Evolutionary conservation across 1,140 invertebrate species (phyloP).

Genomic region (Drosophila elegans): DNA sequence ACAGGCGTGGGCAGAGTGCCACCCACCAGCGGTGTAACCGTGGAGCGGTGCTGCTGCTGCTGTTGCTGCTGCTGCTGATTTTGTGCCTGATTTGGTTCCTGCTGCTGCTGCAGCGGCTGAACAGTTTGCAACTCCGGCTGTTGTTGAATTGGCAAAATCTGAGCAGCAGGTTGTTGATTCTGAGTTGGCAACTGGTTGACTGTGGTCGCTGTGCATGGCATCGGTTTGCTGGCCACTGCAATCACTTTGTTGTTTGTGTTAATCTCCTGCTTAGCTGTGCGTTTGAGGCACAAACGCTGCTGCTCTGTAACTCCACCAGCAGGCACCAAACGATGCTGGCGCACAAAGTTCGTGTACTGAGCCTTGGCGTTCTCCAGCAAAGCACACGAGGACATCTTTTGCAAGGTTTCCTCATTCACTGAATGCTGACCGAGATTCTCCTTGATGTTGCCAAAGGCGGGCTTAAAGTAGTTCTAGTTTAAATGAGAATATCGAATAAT

Average conservation of each 20-base stretch:
- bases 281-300: constrained; percentile 65
- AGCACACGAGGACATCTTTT: constrained; percentile 81
- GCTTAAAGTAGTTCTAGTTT: constrained; percentile 76
- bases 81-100: constrained; percentile 3
- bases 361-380: constrained; percentile 80
- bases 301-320: constrained; percentile 24
- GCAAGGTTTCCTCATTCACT: constrained; percentile 75
- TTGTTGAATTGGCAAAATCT: constrained; percentile 13
- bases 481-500: constrained; percentile 1
- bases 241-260: constrained; percentile 43
- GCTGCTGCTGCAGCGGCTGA: constrained; percentile 26
- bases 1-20: constrained; percentile 62
- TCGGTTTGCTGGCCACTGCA: constrained; percentile 42
- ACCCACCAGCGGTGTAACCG: constrained; percentile 45
- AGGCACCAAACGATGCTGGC: constrained; percentile 49
- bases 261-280: constrained; percentile 57
- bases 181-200: constrained; percentile 21
- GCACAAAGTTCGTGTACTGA: constrained; percentile 77
- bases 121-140: constrained; percentile 17
- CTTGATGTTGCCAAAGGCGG: constrained; percentile 82
- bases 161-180: constrained; percentile 19
- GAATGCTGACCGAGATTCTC: constrained; percentile 79
- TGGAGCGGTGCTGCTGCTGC: constrained; percentile 15
- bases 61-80: neutral
- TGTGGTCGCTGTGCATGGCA: constrained; percentile 41